Conservation (phyloP, 2,113 vertebrate species). For the Engraulis encrasicolus region DNA sequence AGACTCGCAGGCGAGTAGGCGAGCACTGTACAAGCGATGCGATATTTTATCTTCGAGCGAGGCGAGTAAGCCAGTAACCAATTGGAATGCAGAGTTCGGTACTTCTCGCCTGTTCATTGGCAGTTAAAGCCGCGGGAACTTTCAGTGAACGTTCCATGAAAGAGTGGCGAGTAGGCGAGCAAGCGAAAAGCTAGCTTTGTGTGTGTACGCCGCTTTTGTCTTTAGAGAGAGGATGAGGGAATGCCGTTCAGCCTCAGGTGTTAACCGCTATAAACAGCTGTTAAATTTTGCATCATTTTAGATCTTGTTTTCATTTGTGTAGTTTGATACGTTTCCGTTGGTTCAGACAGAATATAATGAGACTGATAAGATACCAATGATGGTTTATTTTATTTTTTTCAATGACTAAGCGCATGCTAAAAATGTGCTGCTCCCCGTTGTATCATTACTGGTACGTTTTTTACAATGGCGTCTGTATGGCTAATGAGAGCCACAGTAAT, state of each 20-base stretch:
- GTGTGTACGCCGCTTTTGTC: too few relatives aligned
- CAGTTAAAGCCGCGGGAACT: too few relatives aligned
- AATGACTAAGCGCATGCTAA: neutral
- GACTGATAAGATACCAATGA: neutral
- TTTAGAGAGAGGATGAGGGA: neutral
- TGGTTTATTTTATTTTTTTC: neutral
- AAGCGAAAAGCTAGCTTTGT: too few relatives aligned
- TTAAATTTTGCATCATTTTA: neutral
- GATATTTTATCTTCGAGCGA: too few relatives aligned
- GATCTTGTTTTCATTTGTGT: neutral
- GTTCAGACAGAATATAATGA: neutral
- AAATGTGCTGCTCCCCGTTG: neutral
- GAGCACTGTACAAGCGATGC: too few relatives aligned
- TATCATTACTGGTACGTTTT: neutral
- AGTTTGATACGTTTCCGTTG: neutral
- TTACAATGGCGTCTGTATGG: neutral
- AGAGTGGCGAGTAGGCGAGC: too few relatives aligned
- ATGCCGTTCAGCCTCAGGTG: neutral
- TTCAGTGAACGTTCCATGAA: too few relatives aligned
- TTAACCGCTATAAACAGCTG: neutral
- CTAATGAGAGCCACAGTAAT: neutral
- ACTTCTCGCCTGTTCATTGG: too few relatives aligned
- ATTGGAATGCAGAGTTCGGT: too few relatives aligned
- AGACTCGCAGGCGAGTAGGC: too few relatives aligned
- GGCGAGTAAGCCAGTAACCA: too few relatives aligned